These are phyloP conservation scores for Eurystomus gularis DNA, from an alignment of 2,113 vertebrate species.

Conservation along the genomic window DNA sequence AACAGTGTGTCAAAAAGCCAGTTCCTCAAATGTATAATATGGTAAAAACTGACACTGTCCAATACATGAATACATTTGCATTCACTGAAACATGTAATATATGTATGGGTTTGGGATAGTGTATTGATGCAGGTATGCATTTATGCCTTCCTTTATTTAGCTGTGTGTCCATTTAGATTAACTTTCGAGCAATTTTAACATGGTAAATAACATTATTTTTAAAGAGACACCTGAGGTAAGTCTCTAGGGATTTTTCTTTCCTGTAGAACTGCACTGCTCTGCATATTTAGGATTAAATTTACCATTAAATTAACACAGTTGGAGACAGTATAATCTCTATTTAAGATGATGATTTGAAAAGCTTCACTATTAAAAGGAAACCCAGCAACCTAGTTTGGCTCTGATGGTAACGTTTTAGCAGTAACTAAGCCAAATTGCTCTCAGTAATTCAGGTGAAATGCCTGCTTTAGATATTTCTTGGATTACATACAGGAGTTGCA, in stretches of 20 bases:
- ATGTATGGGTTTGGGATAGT: not conserved
- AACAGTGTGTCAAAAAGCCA: not conserved
- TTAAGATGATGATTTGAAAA: constrained; percentile 40
- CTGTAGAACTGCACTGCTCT: not conserved
- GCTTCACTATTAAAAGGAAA: not conserved
- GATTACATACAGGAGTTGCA: not conserved
- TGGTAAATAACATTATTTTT: constrained; percentile 20
- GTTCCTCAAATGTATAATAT: not conserved
- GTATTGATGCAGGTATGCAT: not conserved
- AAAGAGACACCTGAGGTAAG: not conserved
- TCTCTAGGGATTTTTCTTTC: not conserved
- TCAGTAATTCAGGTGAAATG: constrained; percentile 26
- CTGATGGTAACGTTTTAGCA: constrained; percentile 12
- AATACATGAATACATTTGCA: not conserved
- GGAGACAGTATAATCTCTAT: constrained; percentile 38
- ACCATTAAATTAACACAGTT: constrained; percentile 58
- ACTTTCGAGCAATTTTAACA: not conserved
- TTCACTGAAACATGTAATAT: not conserved
- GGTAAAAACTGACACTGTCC: not conserved
- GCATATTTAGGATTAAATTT: constrained; percentile 68
- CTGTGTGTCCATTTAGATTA: not conserved
- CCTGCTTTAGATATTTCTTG: constrained; percentile 33
- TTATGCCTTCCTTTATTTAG: constrained; percentile 1
- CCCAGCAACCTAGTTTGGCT: not conserved
- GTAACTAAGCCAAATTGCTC: constrained; percentile 37